Evolutionary conservation across 1,140 invertebrate genomes (phyloP), one percentile per base, ranked within the genome.

Genomic region (Parasteatoda tepidariorum): DNA sequence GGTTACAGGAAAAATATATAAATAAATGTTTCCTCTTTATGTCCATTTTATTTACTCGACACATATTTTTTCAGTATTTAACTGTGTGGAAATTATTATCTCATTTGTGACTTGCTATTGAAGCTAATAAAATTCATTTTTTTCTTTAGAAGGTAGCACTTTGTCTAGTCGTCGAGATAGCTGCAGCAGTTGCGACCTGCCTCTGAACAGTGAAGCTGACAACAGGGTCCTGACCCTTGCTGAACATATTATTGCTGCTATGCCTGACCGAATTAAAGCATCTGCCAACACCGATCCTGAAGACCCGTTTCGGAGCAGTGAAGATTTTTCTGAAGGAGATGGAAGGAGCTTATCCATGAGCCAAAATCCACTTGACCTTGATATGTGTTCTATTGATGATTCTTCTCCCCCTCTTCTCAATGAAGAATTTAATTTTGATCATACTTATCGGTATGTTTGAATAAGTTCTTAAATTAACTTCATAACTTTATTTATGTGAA

Each of bases 231-330:
- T 98, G 85, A 97, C 96, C 73, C 91, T 99, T 87, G 97, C 97
- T 66, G 96, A 98, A 89, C 96, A 98, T 91, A 98, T 99, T 86
- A 98, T 99, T 87, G 97, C 96, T 48, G 97, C 97, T 9, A 96
- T 98, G 91, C 97, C 97, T 74, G 96, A 98, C 86, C 92, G 96
- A 87, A 98, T 98, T 88, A 99, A 98, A 92, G 94, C 94, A 88
- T 84, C 73, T 55, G 84, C 82, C 55, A 86, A 78, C 30, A 57
- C 76, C 26, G 68, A 84, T 33, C 66, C 67, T 15, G 64, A 74
- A n/a, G 78, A 83, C n/a, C 18, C 74, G 28, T 68, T 76, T 31
- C 26, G 64, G 22, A 61, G 57, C 26, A 55, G 59, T 34, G 81
- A 83, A 9, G 81, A 83, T 18, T 83, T 54, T 74, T 41, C 34